These are phyloP conservation scores for Eueremaeus valkanovi DNA, from an alignment of 2,888 invertebrate genomes.

Conservation along the genomic window DNA sequence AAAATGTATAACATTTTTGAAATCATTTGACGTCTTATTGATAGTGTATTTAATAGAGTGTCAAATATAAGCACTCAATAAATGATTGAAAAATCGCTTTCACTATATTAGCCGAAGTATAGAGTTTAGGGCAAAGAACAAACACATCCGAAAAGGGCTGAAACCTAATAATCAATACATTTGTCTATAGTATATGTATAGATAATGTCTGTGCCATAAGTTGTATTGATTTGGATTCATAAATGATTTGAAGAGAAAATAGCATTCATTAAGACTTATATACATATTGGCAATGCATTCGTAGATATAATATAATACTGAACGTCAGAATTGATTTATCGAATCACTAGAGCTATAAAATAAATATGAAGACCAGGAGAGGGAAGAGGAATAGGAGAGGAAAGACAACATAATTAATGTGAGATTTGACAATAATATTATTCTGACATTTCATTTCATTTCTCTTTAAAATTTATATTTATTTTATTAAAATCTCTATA, in stretches of 20 bases:
- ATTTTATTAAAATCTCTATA: neutral
- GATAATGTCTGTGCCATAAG: neutral
- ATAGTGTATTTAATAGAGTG: constrained; percentile 15
- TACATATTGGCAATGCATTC: neutral
- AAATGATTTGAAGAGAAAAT: constrained; percentile 2
- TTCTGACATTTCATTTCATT: neutral
- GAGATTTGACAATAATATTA: neutral
- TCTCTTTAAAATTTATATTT: neutral
- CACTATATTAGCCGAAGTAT: constrained; percentile 5
- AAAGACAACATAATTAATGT: constrained; percentile 15
- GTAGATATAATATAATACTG: neutral
- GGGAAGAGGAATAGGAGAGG: neutral
- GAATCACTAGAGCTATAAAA: too few relatives aligned
- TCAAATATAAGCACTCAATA: constrained; percentile 15
- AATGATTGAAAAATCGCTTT: constrained; percentile 11
- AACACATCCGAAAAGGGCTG: neutral
- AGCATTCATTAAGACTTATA: neutral
- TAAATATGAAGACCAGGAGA: too few relatives aligned
- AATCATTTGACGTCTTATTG: constrained; percentile 23
- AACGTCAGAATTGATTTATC: constrained; percentile 9
- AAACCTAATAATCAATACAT: neutral
- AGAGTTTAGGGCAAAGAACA: neutral
- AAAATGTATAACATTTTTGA: constrained; percentile 9
- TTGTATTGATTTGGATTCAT: neutral
- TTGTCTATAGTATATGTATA: constrained; percentile 1